Base-by-base conservation (phyloP, 2,888 invertebrate genomes). In the Ferrisia virgata region DNA sequence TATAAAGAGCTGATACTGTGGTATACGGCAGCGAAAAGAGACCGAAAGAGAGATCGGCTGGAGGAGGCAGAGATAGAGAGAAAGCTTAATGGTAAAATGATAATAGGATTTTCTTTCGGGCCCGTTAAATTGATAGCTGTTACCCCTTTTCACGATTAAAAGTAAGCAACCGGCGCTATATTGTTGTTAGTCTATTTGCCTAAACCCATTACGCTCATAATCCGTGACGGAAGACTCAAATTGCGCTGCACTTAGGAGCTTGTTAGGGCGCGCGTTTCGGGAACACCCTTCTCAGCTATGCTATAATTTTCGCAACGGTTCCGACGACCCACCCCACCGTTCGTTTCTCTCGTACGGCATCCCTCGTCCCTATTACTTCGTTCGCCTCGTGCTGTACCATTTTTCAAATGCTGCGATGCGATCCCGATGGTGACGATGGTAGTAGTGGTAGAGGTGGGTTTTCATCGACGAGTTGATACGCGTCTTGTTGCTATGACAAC, bases 181-280 rank as follows among this genome's bases (percentile, higher is more conserved):
- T 72, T 69, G 69, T 85, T 84, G 85, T 85, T 85, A 85, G 85
- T 85, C 84, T 85, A 85, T 85, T 85, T 84, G 85, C 85, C 85
- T 85, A 85, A 85, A 84, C 85, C 85, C 85, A 85, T 85, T 85
- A 85, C 85, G 85, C 85, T 84, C 82, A 69, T 85, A 85, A 85
- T 85, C 85, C 85, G 85, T 85, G 78, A 85, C 85, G 85, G 85
- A 85, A 84, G 22, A 85, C 85, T 85, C 85, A 80, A 85, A 85
- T 85, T 82, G 85, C 85, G 84, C 69, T 84, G 85, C 85, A 85
- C 85, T 85, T 85, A 85, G 85, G 25, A 39, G 39, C 69, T 47
- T 72, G 72, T 72, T 72, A 72, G 72, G 72, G 72, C 72, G 72
- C 72, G 72, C 33, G 72, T 72, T 33, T 31, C 72, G 33, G 33